phyloP scores from a whole-genome alignment of 2,113 vertebrate species.

The Pachyramphus minor region DNA sequence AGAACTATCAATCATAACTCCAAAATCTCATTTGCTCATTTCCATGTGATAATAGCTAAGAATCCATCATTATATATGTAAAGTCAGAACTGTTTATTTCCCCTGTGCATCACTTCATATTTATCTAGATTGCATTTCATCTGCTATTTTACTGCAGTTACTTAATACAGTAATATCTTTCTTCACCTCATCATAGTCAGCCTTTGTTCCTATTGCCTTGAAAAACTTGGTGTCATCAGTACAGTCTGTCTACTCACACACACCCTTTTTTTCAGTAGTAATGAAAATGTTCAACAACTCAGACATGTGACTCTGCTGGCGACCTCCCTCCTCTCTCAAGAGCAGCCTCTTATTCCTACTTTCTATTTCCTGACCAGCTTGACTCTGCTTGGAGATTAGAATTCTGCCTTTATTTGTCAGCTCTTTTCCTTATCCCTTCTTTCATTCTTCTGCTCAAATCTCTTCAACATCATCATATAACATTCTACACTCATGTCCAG shows the following conservation, averaged over 20 bases:
- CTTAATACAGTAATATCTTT: not conserved
- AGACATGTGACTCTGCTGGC: not conserved
- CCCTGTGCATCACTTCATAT: not conserved
- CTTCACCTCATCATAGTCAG: not conserved
- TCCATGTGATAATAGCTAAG: not conserved
- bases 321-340: not conserved
- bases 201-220: not conserved
- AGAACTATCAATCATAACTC: not conserved
- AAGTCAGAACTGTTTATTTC: slow-evolving; percentile 24
- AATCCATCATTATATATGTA: slow-evolving; percentile 3
- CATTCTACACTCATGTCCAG: not conserved
- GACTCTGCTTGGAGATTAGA: not conserved
- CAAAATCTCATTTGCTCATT: not conserved
- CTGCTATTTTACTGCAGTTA: not conserved
- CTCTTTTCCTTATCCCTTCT: not conserved
- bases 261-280: not conserved
- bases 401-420: not conserved
- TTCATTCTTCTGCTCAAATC: not conserved
- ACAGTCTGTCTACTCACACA: not conserved
- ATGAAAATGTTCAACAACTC: not conserved
- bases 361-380: not conserved
- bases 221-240: not conserved
- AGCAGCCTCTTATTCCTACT: not conserved
- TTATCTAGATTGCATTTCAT: not conserved
- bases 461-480: not conserved